Percentiles rank a stretch among this genome's conserved stretches.
Evolutionary conservation across 2,888 invertebrate species (phyloP).

Genomic region (Leucania comma): DNA sequence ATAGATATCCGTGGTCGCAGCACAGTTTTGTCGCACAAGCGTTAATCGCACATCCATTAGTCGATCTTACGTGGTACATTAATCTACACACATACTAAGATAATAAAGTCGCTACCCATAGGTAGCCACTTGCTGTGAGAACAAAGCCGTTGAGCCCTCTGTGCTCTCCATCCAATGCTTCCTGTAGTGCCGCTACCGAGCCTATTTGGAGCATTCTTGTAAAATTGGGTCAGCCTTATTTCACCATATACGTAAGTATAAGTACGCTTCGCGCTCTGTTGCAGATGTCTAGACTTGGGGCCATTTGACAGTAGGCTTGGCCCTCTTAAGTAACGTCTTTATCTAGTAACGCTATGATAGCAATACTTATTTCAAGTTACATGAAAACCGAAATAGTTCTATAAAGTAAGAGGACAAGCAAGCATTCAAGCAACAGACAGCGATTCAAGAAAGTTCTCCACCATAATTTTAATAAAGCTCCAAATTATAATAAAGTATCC

Average conservation of each 20-base stretch:
- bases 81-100: background rate
- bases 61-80: no score
- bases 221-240: conserved; percentile 45
- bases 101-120: background rate
- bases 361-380: conserved; percentile 9
- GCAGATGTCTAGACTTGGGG: conserved; percentile 16
- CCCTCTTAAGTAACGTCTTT: background rate
- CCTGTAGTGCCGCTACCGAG: conserved; percentile 19
- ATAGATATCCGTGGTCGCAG: no score
- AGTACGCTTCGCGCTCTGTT: conserved; percentile 14
- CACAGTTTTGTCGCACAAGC: no score
- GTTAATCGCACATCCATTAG: no score
- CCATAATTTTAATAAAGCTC: background rate
- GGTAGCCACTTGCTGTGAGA: conserved; percentile 8
- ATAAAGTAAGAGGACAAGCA: background rate
- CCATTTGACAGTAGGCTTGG: conserved; percentile 19
- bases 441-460: background rate
- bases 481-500: conserved; percentile 11
- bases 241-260: conserved; percentile 18
- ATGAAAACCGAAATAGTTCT: background rate
- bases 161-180: conserved; percentile 13
- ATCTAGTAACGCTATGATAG: background rate
- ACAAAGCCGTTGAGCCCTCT: conserved; percentile 31
- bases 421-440: conserved; percentile 5
- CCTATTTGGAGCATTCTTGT: conserved; percentile 38